phyloP scores from a whole-genome alignment of 2,797 vertebrate species.

The Muscicapa striata region DNA sequence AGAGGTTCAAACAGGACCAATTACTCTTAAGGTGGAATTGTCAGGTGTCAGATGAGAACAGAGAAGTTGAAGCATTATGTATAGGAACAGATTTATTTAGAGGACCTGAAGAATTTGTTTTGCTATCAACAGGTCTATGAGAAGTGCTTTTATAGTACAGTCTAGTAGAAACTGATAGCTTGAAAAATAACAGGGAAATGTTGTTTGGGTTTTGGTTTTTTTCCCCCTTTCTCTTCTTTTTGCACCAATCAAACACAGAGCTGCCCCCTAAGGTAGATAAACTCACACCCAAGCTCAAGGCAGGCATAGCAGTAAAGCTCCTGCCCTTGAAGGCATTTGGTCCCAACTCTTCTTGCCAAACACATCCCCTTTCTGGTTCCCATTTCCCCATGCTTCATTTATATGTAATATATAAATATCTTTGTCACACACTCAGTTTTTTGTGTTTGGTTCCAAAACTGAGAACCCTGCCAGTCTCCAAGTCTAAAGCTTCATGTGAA shows the following conservation, averaged over 20 bases:
- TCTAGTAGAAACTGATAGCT: not conserved
- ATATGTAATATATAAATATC: not conserved
- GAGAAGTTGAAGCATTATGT: conserved; percentile 15
- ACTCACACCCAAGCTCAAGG: not conserved
- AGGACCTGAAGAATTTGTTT: conserved; percentile 19
- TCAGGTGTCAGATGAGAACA: conserved; percentile 42
- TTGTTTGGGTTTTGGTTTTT: not conserved
- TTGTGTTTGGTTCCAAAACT: not conserved
- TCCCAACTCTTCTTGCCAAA: not conserved
- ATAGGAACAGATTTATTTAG: conserved; percentile 40
- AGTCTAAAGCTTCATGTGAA: not conserved
- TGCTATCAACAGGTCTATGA: conserved; percentile 23
- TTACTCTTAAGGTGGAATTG: conserved; percentile 35
- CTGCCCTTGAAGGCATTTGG: not conserved
- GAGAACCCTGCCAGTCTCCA: not conserved
- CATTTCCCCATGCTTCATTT: not conserved
- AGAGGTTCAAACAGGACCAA: conserved; percentile 32
- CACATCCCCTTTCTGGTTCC: not conserved
- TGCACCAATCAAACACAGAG: not conserved
- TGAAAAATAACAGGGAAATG: not conserved
- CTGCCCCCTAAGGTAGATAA: not conserved
- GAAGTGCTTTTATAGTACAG: not conserved
- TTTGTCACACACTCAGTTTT: not conserved
- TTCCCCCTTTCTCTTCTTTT: not conserved
- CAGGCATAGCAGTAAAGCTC: not conserved